Evolutionary conservation across 2,888 invertebrate species (phyloP).

Genomic region (Rhaphigaster nebulosa): DNA sequence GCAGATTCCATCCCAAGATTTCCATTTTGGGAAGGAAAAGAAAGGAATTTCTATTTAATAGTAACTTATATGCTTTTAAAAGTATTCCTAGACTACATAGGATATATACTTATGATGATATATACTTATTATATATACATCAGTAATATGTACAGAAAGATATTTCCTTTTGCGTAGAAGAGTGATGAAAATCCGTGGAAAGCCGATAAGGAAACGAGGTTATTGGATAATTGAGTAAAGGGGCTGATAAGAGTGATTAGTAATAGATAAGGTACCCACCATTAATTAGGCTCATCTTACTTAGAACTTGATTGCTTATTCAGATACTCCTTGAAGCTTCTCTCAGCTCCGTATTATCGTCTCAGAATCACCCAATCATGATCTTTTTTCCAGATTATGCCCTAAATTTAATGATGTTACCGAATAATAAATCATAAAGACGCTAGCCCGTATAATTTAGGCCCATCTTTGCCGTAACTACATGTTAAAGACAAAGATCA

Average conservation of each 20-base stretch:
- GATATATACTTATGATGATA: no score
- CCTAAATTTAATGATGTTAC: not conserved
- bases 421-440: no score
- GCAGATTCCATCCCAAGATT: no score
- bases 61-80: no score
- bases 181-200: not conserved
- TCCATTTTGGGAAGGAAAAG: no score
- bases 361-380: not conserved
- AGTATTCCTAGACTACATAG: no score
- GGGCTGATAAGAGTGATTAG: conserved; percentile 50
- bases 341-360: conserved; percentile 10
- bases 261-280: conserved; percentile 45
- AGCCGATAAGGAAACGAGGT: conserved; percentile 32
- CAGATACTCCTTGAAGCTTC: not conserved
- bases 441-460: no score
- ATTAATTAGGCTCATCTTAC: conserved; percentile 44
- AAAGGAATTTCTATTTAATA: no score
- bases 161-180: not conserved
- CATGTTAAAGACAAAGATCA: no score
- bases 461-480: no score
- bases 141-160: not conserved
- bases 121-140: no score
- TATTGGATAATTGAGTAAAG: conserved; percentile 29
- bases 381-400: not conserved
- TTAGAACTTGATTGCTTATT: conserved; percentile 38